A percentile compares a stretch with the other conserved stretches of the same genome.
phyloP scores from a whole-genome alignment of 2,888 invertebrate genomes.

The Ferdinandea cuprea region DNA sequence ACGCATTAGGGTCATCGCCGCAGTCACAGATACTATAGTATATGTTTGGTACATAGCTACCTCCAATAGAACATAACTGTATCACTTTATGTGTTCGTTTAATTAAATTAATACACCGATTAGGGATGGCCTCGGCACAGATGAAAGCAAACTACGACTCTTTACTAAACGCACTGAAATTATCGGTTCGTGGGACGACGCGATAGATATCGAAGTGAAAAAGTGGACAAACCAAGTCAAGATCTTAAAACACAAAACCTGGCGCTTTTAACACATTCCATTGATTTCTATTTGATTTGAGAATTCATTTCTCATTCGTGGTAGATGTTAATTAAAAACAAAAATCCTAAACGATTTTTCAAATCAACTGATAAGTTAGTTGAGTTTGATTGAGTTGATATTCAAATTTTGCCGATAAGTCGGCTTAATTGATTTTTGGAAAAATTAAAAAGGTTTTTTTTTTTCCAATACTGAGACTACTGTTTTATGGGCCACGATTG shows the following conservation, averaged over 20 bases:
- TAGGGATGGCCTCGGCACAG: slow-evolving; percentile 55
- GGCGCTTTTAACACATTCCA: slow-evolving; percentile 66
- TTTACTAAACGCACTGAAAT: slow-evolving; percentile 62
- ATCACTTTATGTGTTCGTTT: slow-evolving; percentile 60
- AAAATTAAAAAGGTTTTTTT: slow-evolving; percentile 32
- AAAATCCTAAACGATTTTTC: slow-evolving; percentile 48
- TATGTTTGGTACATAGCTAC: too few relatives aligned
- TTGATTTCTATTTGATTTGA: slow-evolving; percentile 56
- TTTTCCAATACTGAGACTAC: slow-evolving; percentile 12
- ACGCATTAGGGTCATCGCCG: slow-evolving; percentile 54
- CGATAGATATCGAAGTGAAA: slow-evolving; percentile 42
- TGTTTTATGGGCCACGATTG: slow-evolving; percentile 23
- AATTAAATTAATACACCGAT: slow-evolving; percentile 66
- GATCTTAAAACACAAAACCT: slow-evolving; percentile 30
- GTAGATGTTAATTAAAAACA: too few relatives aligned
- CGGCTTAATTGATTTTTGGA: slow-evolving; percentile 49
- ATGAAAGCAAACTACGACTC: slow-evolving; percentile 58
- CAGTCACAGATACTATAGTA: too few relatives aligned
- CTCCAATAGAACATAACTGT: slow-evolving; percentile 39
- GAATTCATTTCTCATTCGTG: slow-evolving; percentile 32
- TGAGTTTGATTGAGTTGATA: slow-evolving; percentile 48
- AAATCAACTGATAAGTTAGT: slow-evolving; percentile 52
- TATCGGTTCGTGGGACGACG: slow-evolving; percentile 61
- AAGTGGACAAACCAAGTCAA: slow-evolving; percentile 26
- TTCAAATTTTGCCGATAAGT: slow-evolving; percentile 50